Conservation (phyloP, 1,140 invertebrate genomes). For the Cotesia chilonis region DNA sequence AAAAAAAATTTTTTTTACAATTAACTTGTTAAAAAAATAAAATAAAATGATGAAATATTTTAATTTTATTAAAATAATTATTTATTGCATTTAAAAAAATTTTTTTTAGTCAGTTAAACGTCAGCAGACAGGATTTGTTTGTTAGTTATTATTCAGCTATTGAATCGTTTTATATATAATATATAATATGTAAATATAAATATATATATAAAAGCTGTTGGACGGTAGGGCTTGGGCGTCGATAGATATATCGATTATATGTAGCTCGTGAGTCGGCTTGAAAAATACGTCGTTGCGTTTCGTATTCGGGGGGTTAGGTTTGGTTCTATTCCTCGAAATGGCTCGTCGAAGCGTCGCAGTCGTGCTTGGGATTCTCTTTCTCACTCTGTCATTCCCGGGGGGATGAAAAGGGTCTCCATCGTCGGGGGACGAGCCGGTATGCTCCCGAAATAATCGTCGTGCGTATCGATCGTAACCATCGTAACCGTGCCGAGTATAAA, state of each 20-base stretch:
- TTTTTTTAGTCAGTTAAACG: too few species aligned
- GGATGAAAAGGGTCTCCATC: constrained; percentile 34
- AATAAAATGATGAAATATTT: too few species aligned
- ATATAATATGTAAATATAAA: background rate
- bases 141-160: background rate
- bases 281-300: constrained; percentile 18
- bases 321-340: constrained; percentile 28
- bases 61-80: too few species aligned
- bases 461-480: constrained; percentile 42
- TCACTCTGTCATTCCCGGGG: constrained; percentile 27
- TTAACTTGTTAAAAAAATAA: too few species aligned
- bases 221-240: constrained; percentile 19
- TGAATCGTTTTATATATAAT: constrained; percentile 2
- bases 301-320: background rate
- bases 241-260: constrained; percentile 40
- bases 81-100: too few species aligned
- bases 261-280: constrained; percentile 5
- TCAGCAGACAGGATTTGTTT: background rate
- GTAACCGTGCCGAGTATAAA: constrained; percentile 33
- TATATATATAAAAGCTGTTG: constrained; percentile 16
- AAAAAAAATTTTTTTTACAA: too few species aligned
- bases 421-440: constrained; percentile 36
- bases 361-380: constrained; percentile 24
- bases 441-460: constrained; percentile 45
- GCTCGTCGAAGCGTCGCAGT: constrained; percentile 40